Base-by-base conservation (phyloP, 1,140 invertebrate genomes). In the Chironomus tepperi region DNA sequence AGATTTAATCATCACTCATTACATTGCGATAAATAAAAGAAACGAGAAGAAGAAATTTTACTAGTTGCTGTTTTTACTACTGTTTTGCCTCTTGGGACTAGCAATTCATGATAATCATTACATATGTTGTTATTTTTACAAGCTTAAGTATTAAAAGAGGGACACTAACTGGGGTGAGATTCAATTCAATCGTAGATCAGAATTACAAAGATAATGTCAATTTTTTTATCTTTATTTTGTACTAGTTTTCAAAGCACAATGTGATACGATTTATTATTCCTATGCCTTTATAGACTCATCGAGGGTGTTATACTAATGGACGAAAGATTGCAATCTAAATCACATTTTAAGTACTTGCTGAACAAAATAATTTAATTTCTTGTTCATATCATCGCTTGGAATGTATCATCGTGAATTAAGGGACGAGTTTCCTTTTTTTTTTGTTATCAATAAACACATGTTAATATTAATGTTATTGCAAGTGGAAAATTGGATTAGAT, bases 361-460 rank as follows among this genome's bases (percentile, higher is more conserved):
- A 34, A 18, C 65, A 9, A 21, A 70, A 18, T 70, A 18, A 18
- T 70, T 70, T 19, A 70, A 70, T 70, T 70, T 70, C 1, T 7
- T 70, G 16, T 18, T 18, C 16, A 18, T 70, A 21, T 18, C 8
- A 3, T 18, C 1, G 12, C 65, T 18, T 10, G 7, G 15, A 18
- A 70, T 18, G 18, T 7, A 16, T 18, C 18, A 16, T 3, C 12
- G 8, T 16, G n/a, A 67, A 67, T 67, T n/a, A 70, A 70, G 19
- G 16, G 65, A 70, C 65, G 9, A 70, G 19, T 21, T 16, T 67
- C n/a, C 8, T 16, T 67, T 67, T 67, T 67, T n/a, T 70, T 70
- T 70, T 70, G n/a, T 70, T 70, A 70, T 70, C 65, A 70, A 21
- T 70, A 70, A 70, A 70, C 65, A 70, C 65, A 70, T 70, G 65